phyloP scores from a whole-genome alignment of 2,113 vertebrate genomes.

The Mixornis gularis region DNA sequence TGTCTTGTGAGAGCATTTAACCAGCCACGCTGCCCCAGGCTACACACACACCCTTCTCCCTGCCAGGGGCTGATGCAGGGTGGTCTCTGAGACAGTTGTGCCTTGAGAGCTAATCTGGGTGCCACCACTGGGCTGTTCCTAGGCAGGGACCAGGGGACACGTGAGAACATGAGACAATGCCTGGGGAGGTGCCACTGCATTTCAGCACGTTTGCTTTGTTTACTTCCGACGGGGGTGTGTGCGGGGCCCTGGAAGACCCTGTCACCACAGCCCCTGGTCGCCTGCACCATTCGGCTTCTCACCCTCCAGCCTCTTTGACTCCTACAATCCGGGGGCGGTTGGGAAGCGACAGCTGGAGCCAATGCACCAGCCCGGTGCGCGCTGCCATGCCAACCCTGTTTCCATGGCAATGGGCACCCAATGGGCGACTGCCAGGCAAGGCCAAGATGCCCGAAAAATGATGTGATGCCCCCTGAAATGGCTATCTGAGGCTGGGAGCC shows the following conservation, averaged over 20 bases:
- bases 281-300: neutral
- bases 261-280: neutral
- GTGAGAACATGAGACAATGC: rapidly evolving
- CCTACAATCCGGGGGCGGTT: neutral
- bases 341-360: conserved; percentile 49
- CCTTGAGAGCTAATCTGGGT: neutral
- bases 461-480: neutral
- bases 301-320: conserved; percentile 4
- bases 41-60: neutral
- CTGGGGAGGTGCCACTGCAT: rapidly evolving
- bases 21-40: neutral
- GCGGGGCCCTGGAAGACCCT: rapidly evolving
- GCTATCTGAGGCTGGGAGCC: neutral
- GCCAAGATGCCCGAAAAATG: neutral
- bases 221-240: rapidly evolving
- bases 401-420: conserved; percentile 49
- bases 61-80: rapidly evolving
- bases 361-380: neutral
- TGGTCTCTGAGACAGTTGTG: neutral
- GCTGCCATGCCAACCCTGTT: conserved; percentile 65
- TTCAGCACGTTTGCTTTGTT: neutral
- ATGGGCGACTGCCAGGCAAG: conserved; percentile 20
- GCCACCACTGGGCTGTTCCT: neutral
- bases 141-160: neutral
- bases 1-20: rapidly evolving